phyloP scores from a whole-genome alignment of 2,888 invertebrate species.

The Dasysyrphus albostriatus region DNA sequence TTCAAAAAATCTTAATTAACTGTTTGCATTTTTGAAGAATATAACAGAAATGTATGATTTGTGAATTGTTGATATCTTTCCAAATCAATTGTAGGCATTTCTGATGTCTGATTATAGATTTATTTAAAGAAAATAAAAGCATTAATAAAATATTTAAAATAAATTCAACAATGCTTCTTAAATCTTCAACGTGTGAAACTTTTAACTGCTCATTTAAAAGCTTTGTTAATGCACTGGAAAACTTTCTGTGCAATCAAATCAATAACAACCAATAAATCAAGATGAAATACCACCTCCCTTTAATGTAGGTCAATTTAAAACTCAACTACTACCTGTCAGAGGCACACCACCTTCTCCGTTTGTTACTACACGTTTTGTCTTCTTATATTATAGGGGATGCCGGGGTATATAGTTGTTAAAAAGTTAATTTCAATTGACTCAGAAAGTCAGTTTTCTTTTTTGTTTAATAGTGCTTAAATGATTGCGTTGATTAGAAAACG shows the following conservation, averaged over 20 bases:
- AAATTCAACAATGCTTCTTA: background rate
- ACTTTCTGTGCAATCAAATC: slow-evolving; percentile 48
- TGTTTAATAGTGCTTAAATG: too few species aligned
- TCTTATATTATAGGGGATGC: background rate
- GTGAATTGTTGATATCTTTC: too few species aligned
- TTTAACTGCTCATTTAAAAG: background rate
- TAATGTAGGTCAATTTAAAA: slow-evolving; percentile 54
- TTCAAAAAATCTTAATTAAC: background rate
- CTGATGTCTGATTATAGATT: background rate
- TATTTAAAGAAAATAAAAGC: too few species aligned
- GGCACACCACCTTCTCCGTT: slow-evolving; percentile 29
- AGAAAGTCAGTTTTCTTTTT: too few species aligned
- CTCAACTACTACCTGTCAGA: slow-evolving; percentile 8
- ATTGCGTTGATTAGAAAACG: too few species aligned
- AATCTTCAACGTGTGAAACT: background rate
- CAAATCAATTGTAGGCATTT: background rate
- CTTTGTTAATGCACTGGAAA: slow-evolving; percentile 5
- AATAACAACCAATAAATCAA: slow-evolving; percentile 24
- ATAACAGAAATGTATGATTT: too few species aligned
- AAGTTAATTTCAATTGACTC: background rate
- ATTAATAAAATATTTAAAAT: background rate
- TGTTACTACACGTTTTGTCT: background rate
- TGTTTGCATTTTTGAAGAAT: background rate
- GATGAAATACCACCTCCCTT: slow-evolving; percentile 21
- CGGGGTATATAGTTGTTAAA: background rate